These are phyloP conservation scores for Budorcas taxicolor DNA, from an alignment of 2,113 vertebrate species.

Conservation along the genomic window DNA sequence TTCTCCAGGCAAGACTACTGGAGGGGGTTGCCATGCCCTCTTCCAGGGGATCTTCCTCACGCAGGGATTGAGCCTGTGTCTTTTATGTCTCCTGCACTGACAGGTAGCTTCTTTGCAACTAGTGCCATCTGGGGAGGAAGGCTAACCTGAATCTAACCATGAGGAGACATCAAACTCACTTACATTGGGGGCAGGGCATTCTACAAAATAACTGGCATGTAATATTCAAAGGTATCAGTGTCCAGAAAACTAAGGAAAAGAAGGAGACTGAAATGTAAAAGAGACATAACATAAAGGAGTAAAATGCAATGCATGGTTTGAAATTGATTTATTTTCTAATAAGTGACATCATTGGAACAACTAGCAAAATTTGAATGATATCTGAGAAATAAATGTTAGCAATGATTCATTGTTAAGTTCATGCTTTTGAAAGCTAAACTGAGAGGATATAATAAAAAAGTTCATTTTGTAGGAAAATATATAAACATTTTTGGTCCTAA, in stretches of 20 bases:
- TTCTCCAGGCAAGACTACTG: neutral
- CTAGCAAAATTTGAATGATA: neutral
- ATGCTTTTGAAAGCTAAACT: neutral
- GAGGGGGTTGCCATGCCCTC: neutral
- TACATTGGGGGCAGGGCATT: neutral
- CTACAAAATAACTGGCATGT: neutral
- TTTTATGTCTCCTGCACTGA: neutral
- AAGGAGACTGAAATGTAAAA: neutral
- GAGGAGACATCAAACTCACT: neutral
- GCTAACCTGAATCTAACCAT: neutral
- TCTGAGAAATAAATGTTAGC: neutral
- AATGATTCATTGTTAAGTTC: neutral
- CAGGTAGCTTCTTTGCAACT: neutral
- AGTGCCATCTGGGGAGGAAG: neutral
- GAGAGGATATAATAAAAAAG: neutral
- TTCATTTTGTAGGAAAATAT: neutral
- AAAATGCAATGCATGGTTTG: neutral
- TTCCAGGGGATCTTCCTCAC: neutral
- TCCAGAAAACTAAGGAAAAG: neutral
- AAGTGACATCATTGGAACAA: neutral
- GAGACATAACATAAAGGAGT: neutral
- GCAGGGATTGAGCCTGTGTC: accelerated
- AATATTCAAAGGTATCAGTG: neutral
- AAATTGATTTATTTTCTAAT: neutral
- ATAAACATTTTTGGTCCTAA: neutral